Base-by-base conservation (phyloP, 1,140 invertebrate species). In the Drosophila sechellia region DNA sequence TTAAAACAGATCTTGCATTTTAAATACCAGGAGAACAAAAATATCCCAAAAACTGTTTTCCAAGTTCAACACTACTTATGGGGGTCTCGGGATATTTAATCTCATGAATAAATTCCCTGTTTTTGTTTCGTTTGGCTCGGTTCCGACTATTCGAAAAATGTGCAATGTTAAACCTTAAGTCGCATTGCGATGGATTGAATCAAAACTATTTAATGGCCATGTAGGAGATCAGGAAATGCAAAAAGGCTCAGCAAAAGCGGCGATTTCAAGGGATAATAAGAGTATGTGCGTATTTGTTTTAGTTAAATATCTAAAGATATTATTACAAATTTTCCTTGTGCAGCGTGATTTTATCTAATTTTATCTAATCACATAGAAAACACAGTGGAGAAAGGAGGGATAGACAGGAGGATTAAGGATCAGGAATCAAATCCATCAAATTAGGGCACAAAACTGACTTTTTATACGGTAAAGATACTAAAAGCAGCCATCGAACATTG, bases 141-240 rank as follows among this genome's bases (percentile, higher is more conserved):
- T 65, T 68, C 60, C 34, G 35, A 27, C 64, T 68, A 68, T 37
- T 43, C 64, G 60, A 65, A 31, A 37, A 37, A 53, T 68, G 64
- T 52, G 64, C 45, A 68, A 65, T 65, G 37, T 52, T 50, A 34
- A 42, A 39, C 15, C 31, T 27, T 37, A 4, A 37, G 8, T 31
- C 27, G 40, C n/a, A 25, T 27, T 27, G 20, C 13, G 0, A 13
- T 5, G 31, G 56, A 59, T 27, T 0, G 5, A 8, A 12, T 43
- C 59, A 37, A 20, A 11, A 17, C 13, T 11, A 59, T n/a, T 60
- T 4, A 45, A 35, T 45, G 59, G 11, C 55, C 52, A 43, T 43
- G 40, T 59, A 45, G 54, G 60, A 64, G 60, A 64, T 64, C 59
- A 13, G 37, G 20, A 54, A 25, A 56, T 34, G 61, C 61, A 60